Conservation (phyloP, 2,113 vertebrate species). For the Mus musculus region DNA sequence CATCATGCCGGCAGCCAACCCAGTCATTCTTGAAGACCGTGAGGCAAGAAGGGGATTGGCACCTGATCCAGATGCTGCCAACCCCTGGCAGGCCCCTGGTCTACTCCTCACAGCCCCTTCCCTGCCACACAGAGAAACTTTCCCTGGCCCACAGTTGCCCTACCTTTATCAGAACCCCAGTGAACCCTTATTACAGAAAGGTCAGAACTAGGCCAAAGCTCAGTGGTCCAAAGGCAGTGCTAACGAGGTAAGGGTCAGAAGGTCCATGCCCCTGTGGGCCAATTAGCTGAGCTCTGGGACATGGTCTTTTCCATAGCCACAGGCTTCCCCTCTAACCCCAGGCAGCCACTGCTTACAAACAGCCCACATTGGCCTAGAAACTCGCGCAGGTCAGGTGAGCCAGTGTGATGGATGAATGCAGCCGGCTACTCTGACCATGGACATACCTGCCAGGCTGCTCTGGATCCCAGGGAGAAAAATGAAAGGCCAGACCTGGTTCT, state of each 20-base stretch:
- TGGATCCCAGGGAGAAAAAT: not conserved
- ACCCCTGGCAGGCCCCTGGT: too few relatives aligned
- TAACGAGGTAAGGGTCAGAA: conserved; percentile 73
- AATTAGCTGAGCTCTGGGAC: conserved; percentile 71
- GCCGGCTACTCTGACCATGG: not conserved
- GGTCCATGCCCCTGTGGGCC: conserved; percentile 59
- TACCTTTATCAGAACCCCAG: conserved; percentile 44
- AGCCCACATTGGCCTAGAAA: not conserved
- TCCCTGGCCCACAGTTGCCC: accelerated
- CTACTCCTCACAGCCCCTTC: not conserved
- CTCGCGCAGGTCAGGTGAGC: not conserved
- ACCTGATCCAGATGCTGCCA: not conserved
- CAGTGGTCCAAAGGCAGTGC: conserved; percentile 3
- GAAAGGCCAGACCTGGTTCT: not conserved
- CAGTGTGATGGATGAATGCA: accelerated
- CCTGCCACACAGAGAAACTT: not conserved
- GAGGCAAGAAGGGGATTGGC: not conserved
- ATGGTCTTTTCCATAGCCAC: conserved; percentile 54
- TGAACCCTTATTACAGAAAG: conserved; percentile 63
- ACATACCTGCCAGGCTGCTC: not conserved
- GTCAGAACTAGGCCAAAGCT: conserved; percentile 63
- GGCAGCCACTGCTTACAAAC: conserved; percentile 65
- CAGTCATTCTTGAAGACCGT: not conserved
- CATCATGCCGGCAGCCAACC: not conserved
- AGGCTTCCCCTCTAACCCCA: conserved; percentile 32